Base-by-base conservation (phyloP, 1,140 invertebrate genomes). In the Drosophila kanapiae region DNA sequence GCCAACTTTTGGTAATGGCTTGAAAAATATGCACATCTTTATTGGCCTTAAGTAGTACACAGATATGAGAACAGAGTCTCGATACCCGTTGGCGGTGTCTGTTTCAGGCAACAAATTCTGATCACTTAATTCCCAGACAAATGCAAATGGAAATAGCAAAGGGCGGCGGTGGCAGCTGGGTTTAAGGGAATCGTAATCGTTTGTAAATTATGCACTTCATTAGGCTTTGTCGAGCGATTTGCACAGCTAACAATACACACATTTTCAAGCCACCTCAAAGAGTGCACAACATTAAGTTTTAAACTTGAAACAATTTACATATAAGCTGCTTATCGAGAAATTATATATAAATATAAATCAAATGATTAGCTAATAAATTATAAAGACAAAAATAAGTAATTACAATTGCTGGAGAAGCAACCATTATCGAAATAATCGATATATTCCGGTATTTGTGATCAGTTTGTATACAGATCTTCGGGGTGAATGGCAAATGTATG, bases 181-280 rank as follows among this genome's bases (percentile, higher is more conserved):
- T n/a, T 23, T 23, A 59, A 71, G 51, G 57, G 23, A 61, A 47
- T 60, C 9, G 58, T 59, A 80, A 80, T 75, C 72, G 78, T 76
- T 80, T 65, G 61, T 63, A 69, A 76, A 75, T 80, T 80, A 75
- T 80, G 70, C 65, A 80, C 78, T 80, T 75, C 70, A 69, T 80
- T 75, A 75, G 59, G 16, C 63, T 61, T 72, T 75, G 70, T 31
- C 10, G 27, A 63, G 42, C 47, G 57, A 54, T 74, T 72, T 62
- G n/a, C 43, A 16, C 33, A 37, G 64, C 29, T 35, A 51, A 59
- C 31, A 29, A 11, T 31, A 27, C 23, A 49, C n/a, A 16, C 35
- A 23, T 40, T 38, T 38, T n/a, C 1, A 23, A 13, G 33, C 13
- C 33, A 37, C 23, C 13, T 23, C 18, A 14, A 23, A 38, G 54